Base-by-base conservation (phyloP, 2,113 vertebrate species). In the Sebastes fasciatus region DNA sequence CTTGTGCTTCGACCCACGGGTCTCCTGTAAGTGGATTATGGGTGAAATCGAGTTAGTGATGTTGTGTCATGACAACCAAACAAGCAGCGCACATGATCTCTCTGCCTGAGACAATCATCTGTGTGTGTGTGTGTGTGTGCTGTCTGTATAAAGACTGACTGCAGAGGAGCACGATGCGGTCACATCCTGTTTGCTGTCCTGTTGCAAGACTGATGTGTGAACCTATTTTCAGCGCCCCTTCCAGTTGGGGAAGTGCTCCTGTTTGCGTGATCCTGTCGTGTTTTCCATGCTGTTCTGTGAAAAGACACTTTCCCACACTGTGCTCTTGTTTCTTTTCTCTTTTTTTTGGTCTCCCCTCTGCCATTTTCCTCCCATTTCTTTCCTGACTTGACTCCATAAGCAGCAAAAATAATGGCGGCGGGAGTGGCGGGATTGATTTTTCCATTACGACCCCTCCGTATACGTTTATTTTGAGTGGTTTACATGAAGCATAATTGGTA, bases 401-500 rank as follows among this genome's bases (percentile, higher is more conserved):
- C 58, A 70, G 79, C 57, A 83, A 34, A 13, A 78, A 74, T 75
- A 68, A 74, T 62, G 63, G 83, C 60, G 10, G 72, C 45, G 4
- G 74, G 46, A 83, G 85, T 72, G 45, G 72, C 62, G 42, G 34
- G 68, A 81, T 86, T 75, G 79, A 89, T 91, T 92, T 93, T 94
- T 93, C 93, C 94, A 91, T 88, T 78, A 83, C 52, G 54, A 83
- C 55, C 62, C 83, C 68, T 71, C 49, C 4, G 19, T 48, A 74
- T 87, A 88, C 45, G 52, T 87, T 89, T 91, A 86, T 90, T 93
- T 89, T 82, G 85, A 91, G 89, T 85, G 80, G 82, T 90, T 92
- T 83, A 87, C 86, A 82, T 58, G 73, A 77, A 45, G 67, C 46
- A 51, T 92, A 88, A 90, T 89, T 89, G 84, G 64, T 88, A 85